Evolutionary conservation across 2,888 invertebrate species (phyloP), one percentile per base, ranked within the genome.

Genomic region (Nomada goodeniana): DNA sequence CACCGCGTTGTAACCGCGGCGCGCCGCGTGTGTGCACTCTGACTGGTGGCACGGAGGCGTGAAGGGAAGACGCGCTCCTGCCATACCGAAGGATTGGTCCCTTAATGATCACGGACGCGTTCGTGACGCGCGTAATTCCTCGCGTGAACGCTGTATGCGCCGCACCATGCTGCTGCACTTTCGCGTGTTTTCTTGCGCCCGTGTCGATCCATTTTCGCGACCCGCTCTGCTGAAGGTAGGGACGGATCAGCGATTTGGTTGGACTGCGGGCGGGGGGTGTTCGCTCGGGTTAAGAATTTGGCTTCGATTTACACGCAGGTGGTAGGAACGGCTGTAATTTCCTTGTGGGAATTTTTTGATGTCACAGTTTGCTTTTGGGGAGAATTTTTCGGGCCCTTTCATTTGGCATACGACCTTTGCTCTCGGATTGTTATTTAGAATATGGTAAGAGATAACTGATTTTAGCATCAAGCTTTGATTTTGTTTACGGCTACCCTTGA

Each of bases 1-100:
- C 29, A 20, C 50, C 18, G 18, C n/a, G 36, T 67, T 55, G 63
- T 47, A 26, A 57, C 15, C 26, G 42, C 64, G 44, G 47, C 53
- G 55, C 20, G 42, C 64, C 52, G 47, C 53, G 55, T 23, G 53
- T 52, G 60, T 59, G 20, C 75, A n/a, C 59, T 44, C 44, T 29
- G 10, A n/a, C 36, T 23, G 11, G 23, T 0, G 42, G 11, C 11
- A 42, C 23, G 26, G 2, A 26, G 26, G 3, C 15, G 55, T 26
- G 47, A 13, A 55, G 29, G 63, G 20, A 72, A 67, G 80, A 84
- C 76, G 74, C 80, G 82, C 84, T 83, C 80, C 74, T 78, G 53
- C 64, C 82, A 82, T 86, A 76, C 86, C 85, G 42, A 69, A 73
- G 79, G 47, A 47, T 69, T 57, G 68, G 18, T 69, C 44, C 36